Evolutionary conservation across 2,113 vertebrate species (phyloP).

Genomic region (Odontesthes bonariensis): DNA sequence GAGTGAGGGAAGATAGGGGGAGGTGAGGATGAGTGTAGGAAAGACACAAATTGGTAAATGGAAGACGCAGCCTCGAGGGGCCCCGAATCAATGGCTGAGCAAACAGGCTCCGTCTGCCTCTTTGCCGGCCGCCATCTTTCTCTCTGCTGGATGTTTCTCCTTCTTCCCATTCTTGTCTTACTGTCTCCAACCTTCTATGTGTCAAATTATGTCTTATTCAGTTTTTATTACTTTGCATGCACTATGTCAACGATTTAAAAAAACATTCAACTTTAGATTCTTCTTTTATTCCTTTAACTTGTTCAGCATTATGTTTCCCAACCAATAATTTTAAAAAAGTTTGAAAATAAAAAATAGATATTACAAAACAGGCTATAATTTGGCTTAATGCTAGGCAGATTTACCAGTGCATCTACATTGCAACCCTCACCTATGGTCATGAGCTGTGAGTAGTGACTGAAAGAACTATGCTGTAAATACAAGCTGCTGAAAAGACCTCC

Average conservation of each 20-base stretch:
- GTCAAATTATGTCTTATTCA: slow-evolving; percentile 12
- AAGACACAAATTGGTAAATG: slow-evolving; percentile 83
- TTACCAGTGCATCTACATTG: no score
- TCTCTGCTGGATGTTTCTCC: slow-evolving; percentile 41
- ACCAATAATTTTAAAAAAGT: background rate
- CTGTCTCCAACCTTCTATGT: slow-evolving; percentile 35
- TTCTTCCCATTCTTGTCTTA: slow-evolving; percentile 22
- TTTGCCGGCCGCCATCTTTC: slow-evolving; percentile 56
- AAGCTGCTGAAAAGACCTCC: no score
- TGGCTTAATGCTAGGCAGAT: no score
- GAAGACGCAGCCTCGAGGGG: slow-evolving; percentile 76
- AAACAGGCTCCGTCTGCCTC: slow-evolving; percentile 68
- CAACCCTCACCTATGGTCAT: no score
- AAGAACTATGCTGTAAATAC: no score
- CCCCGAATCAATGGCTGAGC: slow-evolving; percentile 78
- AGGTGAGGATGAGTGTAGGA: slow-evolving; percentile 76
- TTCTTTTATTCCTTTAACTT: slow-evolving; percentile 40
- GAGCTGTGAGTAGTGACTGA: no score
- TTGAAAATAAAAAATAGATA: no score
- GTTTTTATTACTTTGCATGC: slow-evolving; percentile 21
- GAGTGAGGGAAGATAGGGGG: slow-evolving; percentile 70
- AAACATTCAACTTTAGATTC: slow-evolving; percentile 23
- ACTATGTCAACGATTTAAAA: slow-evolving; percentile 39
- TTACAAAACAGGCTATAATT: no score
- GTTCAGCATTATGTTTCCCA: slow-evolving; percentile 26